phyloP scores from a whole-genome alignment of 2,797 vertebrate species.

The Pseudochirops cupreus region DNA sequence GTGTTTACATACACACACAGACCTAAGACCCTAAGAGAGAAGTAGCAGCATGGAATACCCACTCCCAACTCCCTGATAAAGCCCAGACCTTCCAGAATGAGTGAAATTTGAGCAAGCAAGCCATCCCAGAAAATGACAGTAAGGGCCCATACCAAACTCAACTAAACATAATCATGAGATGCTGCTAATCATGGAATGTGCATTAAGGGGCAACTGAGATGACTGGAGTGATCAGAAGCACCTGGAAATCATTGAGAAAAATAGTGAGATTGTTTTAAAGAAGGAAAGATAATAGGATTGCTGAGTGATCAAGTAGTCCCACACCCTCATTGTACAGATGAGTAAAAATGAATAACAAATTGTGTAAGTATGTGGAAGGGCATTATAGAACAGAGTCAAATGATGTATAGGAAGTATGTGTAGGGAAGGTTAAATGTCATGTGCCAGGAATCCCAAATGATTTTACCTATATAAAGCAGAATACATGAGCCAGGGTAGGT shows the following conservation, averaged over 20 bases:
- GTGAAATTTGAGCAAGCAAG: neutral
- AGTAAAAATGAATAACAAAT: neutral
- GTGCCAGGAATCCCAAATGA: neutral
- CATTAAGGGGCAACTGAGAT: neutral
- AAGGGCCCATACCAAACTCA: neutral
- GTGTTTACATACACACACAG: neutral
- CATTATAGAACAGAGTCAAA: neutral
- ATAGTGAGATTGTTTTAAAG: neutral
- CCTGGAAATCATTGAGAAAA: neutral
- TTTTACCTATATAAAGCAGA: neutral
- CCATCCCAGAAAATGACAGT: neutral
- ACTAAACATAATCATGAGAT: neutral
- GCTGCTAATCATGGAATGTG: neutral
- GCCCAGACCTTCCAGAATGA: neutral
- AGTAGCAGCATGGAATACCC: neutral
- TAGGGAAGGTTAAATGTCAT: neutral
- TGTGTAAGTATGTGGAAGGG: neutral
- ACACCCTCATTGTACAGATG: neutral
- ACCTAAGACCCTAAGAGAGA: neutral
- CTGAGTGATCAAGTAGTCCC: neutral
- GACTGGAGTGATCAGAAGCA: neutral
- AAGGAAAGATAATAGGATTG: neutral
- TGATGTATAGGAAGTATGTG: neutral
- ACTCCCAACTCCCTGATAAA: neutral
- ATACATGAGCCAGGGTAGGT: neutral